Evolutionary conservation across 1,140 invertebrate genomes (phyloP).

Genomic region (Nautilus pompilius): DNA sequence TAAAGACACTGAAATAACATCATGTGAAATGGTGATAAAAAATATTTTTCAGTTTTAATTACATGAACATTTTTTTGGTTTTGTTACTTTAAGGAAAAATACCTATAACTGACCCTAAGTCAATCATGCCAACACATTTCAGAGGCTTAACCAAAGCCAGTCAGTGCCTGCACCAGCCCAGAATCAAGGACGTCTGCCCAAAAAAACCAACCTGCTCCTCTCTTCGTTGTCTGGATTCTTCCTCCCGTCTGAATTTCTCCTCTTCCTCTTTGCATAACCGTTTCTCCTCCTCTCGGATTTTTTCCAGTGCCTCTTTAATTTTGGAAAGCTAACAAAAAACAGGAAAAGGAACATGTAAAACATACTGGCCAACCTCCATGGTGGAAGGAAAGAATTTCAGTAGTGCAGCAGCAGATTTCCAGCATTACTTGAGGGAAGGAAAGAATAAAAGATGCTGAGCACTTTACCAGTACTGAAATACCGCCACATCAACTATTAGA

Average conservation of each 20-base stretch:
- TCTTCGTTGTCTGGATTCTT: constrained; percentile 29
- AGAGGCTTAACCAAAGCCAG: neutral
- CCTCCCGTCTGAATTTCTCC: constrained; percentile 30
- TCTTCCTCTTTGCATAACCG: constrained; percentile 69
- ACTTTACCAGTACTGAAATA: too few species aligned
- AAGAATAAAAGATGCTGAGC: neutral
- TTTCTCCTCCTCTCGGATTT: constrained; percentile 81
- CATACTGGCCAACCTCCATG: neutral
- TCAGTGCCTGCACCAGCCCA: neutral
- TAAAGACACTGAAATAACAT: too few species aligned
- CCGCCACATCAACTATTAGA: too few species aligned
- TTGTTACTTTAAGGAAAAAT: neutral
- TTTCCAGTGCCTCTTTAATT: constrained; percentile 61
- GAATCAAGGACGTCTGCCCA: too few species aligned
- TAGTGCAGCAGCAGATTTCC: neutral
- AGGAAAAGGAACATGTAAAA: neutral
- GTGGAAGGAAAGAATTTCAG: neutral
- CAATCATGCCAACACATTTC: neutral
- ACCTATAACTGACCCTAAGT: neutral
- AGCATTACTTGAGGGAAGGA: neutral
- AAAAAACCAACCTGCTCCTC: constrained; percentile 49
- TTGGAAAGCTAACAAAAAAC: constrained; percentile 23
- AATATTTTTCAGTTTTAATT: too few species aligned
- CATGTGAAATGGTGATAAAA: too few species aligned
- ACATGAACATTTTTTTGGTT: too few species aligned